These are phyloP conservation scores for Liparis tanakae DNA, from an alignment of 2,797 vertebrate species.

Conservation along the genomic window DNA sequence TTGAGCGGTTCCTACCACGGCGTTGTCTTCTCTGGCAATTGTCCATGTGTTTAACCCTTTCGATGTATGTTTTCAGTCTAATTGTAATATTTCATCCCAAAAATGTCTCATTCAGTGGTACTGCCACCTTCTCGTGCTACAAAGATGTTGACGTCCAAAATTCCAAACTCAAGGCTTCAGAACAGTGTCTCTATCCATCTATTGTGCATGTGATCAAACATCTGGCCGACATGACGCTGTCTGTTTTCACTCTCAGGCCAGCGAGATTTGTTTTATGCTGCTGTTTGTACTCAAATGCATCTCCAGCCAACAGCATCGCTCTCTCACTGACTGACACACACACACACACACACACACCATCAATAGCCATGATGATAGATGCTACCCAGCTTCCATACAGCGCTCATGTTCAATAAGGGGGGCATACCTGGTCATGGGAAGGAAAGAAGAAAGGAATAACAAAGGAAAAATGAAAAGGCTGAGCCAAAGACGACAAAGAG, in stretches of 20 bases:
- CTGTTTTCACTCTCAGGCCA: conserved; percentile 31
- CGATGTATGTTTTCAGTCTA: not conserved
- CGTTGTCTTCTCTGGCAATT: too few species aligned
- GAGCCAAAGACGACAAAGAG: conserved; percentile 55
- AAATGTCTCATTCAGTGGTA: not conserved
- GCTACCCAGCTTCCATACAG: conserved; percentile 34
- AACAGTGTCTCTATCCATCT: conserved; percentile 13
- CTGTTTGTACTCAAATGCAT: conserved; percentile 43
- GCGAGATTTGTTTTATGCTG: conserved; percentile 32
- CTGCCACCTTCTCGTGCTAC: not conserved
- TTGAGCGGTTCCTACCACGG: too few species aligned
- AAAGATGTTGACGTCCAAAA: not conserved
- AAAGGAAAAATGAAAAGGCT: conserved; percentile 16
- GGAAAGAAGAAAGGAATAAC: conserved; percentile 13
- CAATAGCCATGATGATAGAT: conserved; percentile 41
- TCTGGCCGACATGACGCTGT: conserved; percentile 37
- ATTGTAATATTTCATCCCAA: not conserved
- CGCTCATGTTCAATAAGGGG: conserved; percentile 35
- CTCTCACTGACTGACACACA: conserved; percentile 16
- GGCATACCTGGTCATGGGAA: conserved; percentile 48
- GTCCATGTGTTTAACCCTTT: not conserved
- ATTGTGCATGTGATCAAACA: conserved; percentile 26
- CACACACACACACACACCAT: conserved; percentile 38
- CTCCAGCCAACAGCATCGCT: conserved; percentile 10
- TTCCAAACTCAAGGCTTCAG: not conserved